Evolutionary conservation across 1,140 invertebrate species (phyloP), one percentile per base, ranked within the genome.

Genomic region (Bombus confusus): DNA sequence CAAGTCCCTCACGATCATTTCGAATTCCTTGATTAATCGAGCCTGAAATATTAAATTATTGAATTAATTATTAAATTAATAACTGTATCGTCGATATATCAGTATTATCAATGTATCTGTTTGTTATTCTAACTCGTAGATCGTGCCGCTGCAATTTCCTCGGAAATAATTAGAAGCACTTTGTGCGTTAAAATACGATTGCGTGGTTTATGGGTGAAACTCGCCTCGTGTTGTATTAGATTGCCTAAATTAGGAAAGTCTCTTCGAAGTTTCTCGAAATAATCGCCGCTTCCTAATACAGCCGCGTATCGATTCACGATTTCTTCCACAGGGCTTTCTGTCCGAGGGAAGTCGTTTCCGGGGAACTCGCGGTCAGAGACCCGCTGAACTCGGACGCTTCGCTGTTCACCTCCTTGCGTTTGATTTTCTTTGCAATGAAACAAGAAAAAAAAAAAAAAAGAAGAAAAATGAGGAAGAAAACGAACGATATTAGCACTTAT

Each of bases 21-120:
- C 52, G 13, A 89, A 13, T 12, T 86, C 62, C 15, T 80, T 80
- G 18, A 59, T 64, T 57, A 86, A 69, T 71, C 86, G 76, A 39
- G 34, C 39, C 88, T 89, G 41, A 18, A 86, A 88, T 15, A 25
- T 15, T 13, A 5, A 25, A 59, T 43, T 41, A n/a, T n/a, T n/a
- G n/a, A n/a, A n/a, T n/a, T n/a, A n/a, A n/a, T n/a, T n/a, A n/a
- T n/a, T n/a, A n/a, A n/a, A n/a, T n/a, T n/a, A n/a, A n/a, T n/a
- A 37, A 37, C 37, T 37, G 37, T 37, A 37, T 37, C 3, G 3
- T 37, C 37, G 37, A 37, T 37, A 37, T 52, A 8, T 52, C 5
- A 2, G 6, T 22, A 52, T 52, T 8, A 22, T 52, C 8, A 22
- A 52, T 52, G 22, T 0, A 22, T 52, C 5, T 22, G 6, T 22